phyloP scores from a whole-genome alignment of 2,888 invertebrate genomes.

The Chironomus riparius region DNA sequence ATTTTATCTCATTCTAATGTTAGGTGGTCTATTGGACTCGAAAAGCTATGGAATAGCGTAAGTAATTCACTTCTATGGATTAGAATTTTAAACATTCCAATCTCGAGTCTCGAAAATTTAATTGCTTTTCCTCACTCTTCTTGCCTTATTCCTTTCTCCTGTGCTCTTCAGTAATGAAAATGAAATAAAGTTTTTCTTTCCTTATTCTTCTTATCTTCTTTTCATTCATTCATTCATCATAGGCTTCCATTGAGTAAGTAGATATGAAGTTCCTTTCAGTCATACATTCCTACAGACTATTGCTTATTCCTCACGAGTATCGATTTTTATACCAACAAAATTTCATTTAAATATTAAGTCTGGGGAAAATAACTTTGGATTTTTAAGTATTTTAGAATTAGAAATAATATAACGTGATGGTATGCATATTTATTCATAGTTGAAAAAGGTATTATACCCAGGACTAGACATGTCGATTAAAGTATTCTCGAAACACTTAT shows the following conservation, averaged over 20 bases:
- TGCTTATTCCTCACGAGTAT: neutral
- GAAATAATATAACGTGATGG: too few relatives aligned
- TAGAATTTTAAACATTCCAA: neutral
- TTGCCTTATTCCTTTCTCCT: too few relatives aligned
- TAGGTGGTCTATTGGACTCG: slow-evolving; percentile 69
- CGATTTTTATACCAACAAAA: neutral
- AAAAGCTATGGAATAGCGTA: slow-evolving; percentile 87
- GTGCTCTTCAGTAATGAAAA: too few relatives aligned
- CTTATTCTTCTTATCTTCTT: too few relatives aligned
- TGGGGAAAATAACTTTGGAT: too few relatives aligned
- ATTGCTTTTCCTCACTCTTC: neutral
- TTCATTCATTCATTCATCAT: neutral
- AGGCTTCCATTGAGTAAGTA: slow-evolving; percentile 15
- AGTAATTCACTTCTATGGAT: neutral
- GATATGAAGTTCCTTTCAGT: neutral
- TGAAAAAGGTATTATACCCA: too few relatives aligned
- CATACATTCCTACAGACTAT: too few relatives aligned
- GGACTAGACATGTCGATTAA: too few relatives aligned
- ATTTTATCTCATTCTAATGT: neutral
- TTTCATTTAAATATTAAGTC: neutral
- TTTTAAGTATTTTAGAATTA: too few relatives aligned
- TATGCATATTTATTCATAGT: too few relatives aligned
- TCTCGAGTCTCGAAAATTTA: neutral
- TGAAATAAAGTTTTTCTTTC: too few relatives aligned
- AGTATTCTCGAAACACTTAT: too few relatives aligned